Conservation (phyloP, 2,113 vertebrate species). For the Rallus limicola region DNA sequence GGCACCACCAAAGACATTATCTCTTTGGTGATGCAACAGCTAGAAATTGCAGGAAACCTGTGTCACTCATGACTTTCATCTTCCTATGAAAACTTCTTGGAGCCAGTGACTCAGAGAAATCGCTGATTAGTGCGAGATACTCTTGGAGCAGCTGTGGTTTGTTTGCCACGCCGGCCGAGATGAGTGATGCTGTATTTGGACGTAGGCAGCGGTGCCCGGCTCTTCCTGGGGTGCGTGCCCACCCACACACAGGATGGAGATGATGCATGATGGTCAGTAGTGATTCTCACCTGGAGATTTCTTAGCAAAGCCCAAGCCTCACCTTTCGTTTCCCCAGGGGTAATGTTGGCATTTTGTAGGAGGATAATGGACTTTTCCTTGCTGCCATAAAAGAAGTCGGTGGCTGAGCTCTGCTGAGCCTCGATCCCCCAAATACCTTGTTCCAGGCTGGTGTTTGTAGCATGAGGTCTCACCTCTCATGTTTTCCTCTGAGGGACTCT, state of each 20-base stretch:
- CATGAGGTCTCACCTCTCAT: not conserved
- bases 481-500: not conserved
- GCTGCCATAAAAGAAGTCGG: not conserved
- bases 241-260: not conserved
- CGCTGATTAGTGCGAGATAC: not conserved
- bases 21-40: constrained; percentile 8
- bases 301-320: not conserved
- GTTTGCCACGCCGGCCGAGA: not conserved
- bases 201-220: not conserved
- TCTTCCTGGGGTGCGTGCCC: not conserved
- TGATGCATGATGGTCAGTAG: rapidly evolving
- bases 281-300: not conserved
- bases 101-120: not conserved
- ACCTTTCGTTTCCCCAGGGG: not conserved
- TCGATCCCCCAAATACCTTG: rapidly evolving
- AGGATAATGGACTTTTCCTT: not conserved
- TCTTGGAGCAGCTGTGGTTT: not conserved
- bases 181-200: not conserved
- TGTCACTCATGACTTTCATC: constrained; percentile 35
- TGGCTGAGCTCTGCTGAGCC: not conserved
- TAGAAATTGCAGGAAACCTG: constrained; percentile 22
- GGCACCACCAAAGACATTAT: constrained; percentile 8
- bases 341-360: not conserved
- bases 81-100: not conserved
- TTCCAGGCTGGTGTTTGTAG: not conserved